Conservation (phyloP, 2,797 vertebrate species). For the Aselliscus stoliczkanus region DNA sequence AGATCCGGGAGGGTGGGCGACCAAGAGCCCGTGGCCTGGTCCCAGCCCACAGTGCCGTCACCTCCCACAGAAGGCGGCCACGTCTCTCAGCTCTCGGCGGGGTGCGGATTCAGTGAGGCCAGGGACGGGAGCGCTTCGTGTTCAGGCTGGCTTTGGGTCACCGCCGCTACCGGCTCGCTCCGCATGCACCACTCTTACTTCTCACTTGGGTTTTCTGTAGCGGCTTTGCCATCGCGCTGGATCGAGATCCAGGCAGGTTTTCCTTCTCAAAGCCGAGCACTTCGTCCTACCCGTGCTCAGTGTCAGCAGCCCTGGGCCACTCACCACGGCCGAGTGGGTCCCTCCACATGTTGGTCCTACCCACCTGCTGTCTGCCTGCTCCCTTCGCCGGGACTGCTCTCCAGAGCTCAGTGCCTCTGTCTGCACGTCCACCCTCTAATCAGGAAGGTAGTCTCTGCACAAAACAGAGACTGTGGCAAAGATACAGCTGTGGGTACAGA, state of each 20-base stretch:
- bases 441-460: not conserved
- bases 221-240: not conserved
- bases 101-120: not conserved
- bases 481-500: not conserved
- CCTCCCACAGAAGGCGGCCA: not conserved
- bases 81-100: not conserved
- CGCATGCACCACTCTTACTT: not conserved
- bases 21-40: accelerated
- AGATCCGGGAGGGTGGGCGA: accelerated
- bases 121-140: accelerated
- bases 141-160: accelerated
- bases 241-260: too few species aligned
- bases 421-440: accelerated
- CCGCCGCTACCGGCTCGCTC: accelerated
- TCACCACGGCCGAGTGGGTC: accelerated
- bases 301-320: not conserved
- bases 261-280: accelerated
- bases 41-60: accelerated
- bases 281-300: accelerated
- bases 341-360: accelerated
- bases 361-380: accelerated
- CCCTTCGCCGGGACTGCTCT: too few species aligned
- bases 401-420: not conserved
- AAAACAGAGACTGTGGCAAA: not conserved
- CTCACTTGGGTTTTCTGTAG: too few species aligned